Base-by-base conservation (phyloP, 2,888 invertebrate genomes). In the Drosophila borborema region DNA sequence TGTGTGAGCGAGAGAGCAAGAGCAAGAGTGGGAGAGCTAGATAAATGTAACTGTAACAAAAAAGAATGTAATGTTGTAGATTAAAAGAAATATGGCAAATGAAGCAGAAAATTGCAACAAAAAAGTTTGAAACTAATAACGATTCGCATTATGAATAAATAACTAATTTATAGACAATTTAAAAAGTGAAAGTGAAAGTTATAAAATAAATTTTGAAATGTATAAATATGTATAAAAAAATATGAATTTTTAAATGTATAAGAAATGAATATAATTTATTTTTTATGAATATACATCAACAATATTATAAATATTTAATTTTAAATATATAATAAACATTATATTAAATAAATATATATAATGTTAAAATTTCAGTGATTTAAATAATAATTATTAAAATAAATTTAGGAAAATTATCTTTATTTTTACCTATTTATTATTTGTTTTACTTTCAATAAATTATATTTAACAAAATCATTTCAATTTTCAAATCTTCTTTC, bases 401-500 rank as follows among this genome's bases (percentile, higher is more conserved):
- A 28, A 28, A 28, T 28, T 28, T 28, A 6, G 6, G 28, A 28
- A 28, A 28, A 28, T 28, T 6, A 28, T 28, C 28, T 28, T 28
- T 6, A 28, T 28, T 28, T 28, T 6, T 28, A 28, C 6, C 6
- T 28, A 6, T 6, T 7, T 40, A 16, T 40, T 40, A 16, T 40
- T 40, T 40, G 6, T 16, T 40, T 16, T 16, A 16, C 7, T 9
- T 40, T 16, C 7, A 16, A 7, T 34, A 34, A 16, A n/a, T n/a
- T 41, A n/a, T n/a, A 5, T 23, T 10, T n/a, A 10, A 36, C 3
- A 2, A 28, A n/a, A 16, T 34, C 4, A 40, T n/a, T 31, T 23
- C 2, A 1, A 14, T 28, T 63, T 74, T 72, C 60, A 75, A 77
- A 73, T 54, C 46, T 41, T 36, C 36, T 38, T 46, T 40, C 36